Base-by-base conservation (phyloP, 2,797 vertebrate genomes). In the Clarias pachynema region DNA sequence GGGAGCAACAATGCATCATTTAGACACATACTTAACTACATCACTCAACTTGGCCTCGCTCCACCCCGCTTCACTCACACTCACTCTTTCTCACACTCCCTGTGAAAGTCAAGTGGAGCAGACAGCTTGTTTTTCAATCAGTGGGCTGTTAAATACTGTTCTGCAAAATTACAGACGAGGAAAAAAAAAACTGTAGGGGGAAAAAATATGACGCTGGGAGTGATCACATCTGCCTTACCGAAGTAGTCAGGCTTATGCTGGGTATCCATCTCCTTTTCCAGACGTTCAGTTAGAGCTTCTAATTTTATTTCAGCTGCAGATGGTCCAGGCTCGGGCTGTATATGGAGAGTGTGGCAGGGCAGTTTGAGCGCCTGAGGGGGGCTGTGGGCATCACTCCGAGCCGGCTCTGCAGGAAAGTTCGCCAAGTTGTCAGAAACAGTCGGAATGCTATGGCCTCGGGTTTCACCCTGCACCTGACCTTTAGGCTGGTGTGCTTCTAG, bases 221-320 rank as follows among this genome's bases (percentile, higher is more conserved):
- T 49, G 79, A 83, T 86, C 69, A 86, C 62, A 22, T 60, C n/a
- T 69, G 79, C 92, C 97, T 98, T 96, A 99, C 98, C 98, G 49
- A 99, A 99, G 94, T 97, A 98, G 91, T 99, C 97, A 0, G 96
- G 95, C 92, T 97, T 98, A 0, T 96, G 96, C 88, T 96, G 96
- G 88, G 95, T 93, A 86, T 98, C 97, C 97, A 99, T 97, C 94
- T 99, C 98, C 88, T 96, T 97, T 91, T 98, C 98, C 94, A 99
- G 94, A 0, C 95, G 96, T 86, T 98, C 95, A 20, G 98, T 97
- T 87, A 99, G 95, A 4, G 96, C 97, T 94, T 99, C 97, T 93
- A 99, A 90, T 89, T 99, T 98, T 89, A 97, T 91, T 92, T 99
- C 97, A 0, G 96, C 97, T 0, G 92, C 91, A 0, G 96, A 97